Evolutionary conservation across 1,140 invertebrate species (phyloP).

Genomic region (Rhysida immarginata): DNA sequence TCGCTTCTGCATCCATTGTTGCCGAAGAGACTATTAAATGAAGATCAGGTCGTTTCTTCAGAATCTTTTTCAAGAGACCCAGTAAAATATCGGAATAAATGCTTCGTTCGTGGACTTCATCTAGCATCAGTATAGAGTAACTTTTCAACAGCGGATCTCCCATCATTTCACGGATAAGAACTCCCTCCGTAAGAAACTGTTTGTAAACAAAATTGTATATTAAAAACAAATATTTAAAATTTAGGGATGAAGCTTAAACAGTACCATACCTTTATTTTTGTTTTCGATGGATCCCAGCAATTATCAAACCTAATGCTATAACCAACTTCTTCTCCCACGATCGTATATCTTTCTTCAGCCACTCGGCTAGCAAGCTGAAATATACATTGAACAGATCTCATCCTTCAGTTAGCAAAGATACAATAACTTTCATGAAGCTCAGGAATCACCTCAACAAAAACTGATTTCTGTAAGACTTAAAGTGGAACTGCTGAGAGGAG

Average conservation of each 20-base stretch:
- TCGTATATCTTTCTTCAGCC: conserved; percentile 66
- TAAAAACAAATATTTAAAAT: background rate
- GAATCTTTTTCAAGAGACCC: conserved; percentile 84
- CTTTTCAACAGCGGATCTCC: conserved; percentile 75
- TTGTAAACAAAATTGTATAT: conserved; percentile 6
- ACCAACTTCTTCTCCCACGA: conserved; percentile 70
- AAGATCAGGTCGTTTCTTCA: conserved; percentile 67
- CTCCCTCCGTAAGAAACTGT: conserved; percentile 90
- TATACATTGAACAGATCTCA: background rate
- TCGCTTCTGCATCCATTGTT: conserved; percentile 77
- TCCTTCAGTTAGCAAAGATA: background rate
- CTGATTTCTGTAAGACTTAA: too few relatives aligned
- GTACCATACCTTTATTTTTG: conserved; percentile 64
- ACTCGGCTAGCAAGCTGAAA: conserved; percentile 66
- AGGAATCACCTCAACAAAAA: too few relatives aligned
- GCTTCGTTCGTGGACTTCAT: conserved; percentile 92
- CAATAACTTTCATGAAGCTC: too few relatives aligned
- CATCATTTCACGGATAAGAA: conserved; percentile 87
- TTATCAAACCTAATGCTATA: conserved; percentile 88
- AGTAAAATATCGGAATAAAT: conserved; percentile 86
- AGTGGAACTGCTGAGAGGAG: background rate
- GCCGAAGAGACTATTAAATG: conserved; percentile 85
- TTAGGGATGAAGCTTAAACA: background rate
- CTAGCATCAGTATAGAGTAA: conserved; percentile 82
- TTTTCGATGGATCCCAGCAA: conserved; percentile 42